Evolutionary conservation across 2,113 vertebrate species (phyloP).

Genomic region (Cyprinus carpio): DNA sequence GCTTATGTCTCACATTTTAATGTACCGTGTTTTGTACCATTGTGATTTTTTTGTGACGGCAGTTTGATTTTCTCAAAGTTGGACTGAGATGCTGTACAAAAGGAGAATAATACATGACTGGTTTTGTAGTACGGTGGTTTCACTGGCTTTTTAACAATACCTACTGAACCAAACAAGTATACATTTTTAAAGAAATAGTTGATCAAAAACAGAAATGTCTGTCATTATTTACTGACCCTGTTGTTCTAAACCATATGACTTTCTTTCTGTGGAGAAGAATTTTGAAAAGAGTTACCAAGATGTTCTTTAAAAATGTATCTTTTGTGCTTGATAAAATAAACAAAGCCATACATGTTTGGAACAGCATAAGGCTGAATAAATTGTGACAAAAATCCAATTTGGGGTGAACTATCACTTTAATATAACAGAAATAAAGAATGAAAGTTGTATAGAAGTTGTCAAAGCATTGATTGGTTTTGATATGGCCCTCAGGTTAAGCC

Average conservation of each 20-base stretch:
- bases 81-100: no score
- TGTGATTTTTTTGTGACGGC: neutral
- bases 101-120: no score
- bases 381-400: neutral
- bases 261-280: neutral
- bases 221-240: neutral
- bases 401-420: neutral
- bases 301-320: neutral
- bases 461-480: conserved; percentile 23
- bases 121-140: no score
- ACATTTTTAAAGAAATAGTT: neutral
- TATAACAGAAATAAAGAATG: conserved; percentile 10
- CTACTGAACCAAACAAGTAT: neutral
- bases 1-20: conserved; percentile 41
- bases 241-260: neutral
- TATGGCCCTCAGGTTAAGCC: conserved; percentile 54
- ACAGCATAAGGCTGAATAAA: neutral
- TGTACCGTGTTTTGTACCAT: neutral
- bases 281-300: neutral
- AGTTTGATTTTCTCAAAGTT: no score
- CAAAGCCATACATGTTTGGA: neutral
- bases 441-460: neutral
- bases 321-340: neutral
- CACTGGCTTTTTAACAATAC: neutral
- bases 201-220: neutral